Evolutionary conservation across 2,797 vertebrate genomes (phyloP), one percentile per base, ranked within the genome.

Genomic region (Danio tinwini): DNA sequence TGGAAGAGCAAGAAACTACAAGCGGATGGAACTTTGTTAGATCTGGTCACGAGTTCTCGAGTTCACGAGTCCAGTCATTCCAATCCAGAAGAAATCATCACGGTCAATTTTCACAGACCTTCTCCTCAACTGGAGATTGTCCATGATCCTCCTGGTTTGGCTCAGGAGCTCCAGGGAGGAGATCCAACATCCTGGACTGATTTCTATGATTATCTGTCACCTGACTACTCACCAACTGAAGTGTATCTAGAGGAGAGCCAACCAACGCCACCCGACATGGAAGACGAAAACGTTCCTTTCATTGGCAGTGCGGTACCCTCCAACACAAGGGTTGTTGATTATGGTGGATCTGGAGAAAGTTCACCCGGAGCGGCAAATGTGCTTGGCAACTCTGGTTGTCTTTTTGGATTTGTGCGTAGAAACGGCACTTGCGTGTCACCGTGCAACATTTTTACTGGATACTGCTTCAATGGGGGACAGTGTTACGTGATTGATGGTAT

Each of bases 401-500:
- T 68, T 47, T 58, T 67, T 49, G 83, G 83, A 58, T 86, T 83
- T n/a, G 16, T 81, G 11, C 50, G 13, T 19, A 81, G 39, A 4
- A 86, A 86, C 8, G 80, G 62, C n/a, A 82, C 80, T 17, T 86
- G 85, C 56, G 56, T 89, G 42, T 95, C 95, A 0, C 63, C 94
- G 21, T 95, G 95, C 5, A 92, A 94, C 68, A 86, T 92, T 42
- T 91, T 92, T 76, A 92, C 92, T 40, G 93, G 90, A 83, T 95
- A 95, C 89, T 95, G 95, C 87, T 93, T 94, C 89, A 95, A 95
- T 21, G 94, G 94, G 1, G 95, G 95, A n/a, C 94, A 94, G 85
- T 95, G 95, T 85, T 95, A 94, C 87, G 87, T 93, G 86, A 92
- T 95, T 91, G 94, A 95, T 80, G 91, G 90, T 71, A 87, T 91